These are phyloP conservation scores for Zapus hudsonius DNA, from an alignment of 2,113 vertebrate genomes.

Conservation along the genomic window DNA sequence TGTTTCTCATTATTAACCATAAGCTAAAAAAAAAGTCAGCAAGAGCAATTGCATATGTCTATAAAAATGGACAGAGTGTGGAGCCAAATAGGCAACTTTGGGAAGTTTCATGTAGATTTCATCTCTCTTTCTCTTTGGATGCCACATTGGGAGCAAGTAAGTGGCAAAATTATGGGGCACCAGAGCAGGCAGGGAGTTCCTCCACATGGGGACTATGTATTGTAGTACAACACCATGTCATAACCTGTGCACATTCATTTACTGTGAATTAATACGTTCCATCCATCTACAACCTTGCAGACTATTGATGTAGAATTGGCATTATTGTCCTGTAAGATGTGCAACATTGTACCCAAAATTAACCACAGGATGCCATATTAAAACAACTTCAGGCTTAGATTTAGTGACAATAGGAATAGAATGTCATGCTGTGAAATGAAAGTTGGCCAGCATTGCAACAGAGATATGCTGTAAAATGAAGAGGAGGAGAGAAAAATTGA, in stretches of 20 bases:
- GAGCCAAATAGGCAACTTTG: slow-evolving; percentile 48
- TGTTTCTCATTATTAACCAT: too few relatives aligned
- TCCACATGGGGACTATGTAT: not conserved
- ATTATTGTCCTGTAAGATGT: slow-evolving; percentile 58
- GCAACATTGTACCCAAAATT: slow-evolving; percentile 66
- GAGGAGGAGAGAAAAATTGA: slow-evolving; percentile 43
- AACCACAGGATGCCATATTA: slow-evolving; percentile 71
- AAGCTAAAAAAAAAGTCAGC: slow-evolving; percentile 26
- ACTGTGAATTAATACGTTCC: slow-evolving; percentile 33
- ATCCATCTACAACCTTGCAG: slow-evolving; percentile 48
- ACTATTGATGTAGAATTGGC: slow-evolving; percentile 7
- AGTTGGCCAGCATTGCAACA: slow-evolving; percentile 56
- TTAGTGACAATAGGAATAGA: slow-evolving; percentile 60
- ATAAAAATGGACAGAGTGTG: not conserved
- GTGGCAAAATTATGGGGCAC: not conserved
- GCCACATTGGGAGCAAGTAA: slow-evolving; percentile 31
- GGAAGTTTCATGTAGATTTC: not conserved
- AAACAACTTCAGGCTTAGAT: slow-evolving; percentile 68
- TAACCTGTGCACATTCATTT: slow-evolving; percentile 18
- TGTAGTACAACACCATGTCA: not conserved
- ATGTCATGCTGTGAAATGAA: slow-evolving; percentile 36
- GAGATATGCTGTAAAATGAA: slow-evolving; percentile 32
- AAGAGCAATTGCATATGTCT: not conserved
- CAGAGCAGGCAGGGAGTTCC: not conserved
- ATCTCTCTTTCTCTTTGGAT: slow-evolving; percentile 50